These are phyloP conservation scores for Scalopus aquaticus DNA, from an alignment of 2,113 vertebrate genomes.

Conservation along the genomic window DNA sequence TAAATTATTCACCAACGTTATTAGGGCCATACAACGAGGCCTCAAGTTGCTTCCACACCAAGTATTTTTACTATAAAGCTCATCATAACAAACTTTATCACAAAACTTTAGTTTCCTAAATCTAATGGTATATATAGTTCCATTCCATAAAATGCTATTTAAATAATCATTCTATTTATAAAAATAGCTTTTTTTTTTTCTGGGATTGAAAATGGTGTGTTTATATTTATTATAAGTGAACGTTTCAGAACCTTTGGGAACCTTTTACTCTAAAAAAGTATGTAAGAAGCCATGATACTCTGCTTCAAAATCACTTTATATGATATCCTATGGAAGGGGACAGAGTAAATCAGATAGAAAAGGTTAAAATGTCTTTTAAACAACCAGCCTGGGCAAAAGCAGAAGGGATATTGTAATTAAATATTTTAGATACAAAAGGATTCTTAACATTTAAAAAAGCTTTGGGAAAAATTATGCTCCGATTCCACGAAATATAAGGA, in stretches of 20 bases:
- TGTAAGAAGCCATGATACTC: not conserved
- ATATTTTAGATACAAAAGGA: not conserved
- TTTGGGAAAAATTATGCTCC: not conserved
- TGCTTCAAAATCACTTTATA: not conserved
- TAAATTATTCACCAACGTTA: not conserved
- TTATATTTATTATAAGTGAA: not conserved
- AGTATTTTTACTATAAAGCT: not conserved
- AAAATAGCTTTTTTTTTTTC: slow-evolving; percentile 5
- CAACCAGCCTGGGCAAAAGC: not conserved
- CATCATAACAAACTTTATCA: not conserved
- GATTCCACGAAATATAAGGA: not conserved
- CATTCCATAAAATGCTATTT: not conserved
- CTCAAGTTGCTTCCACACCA: not conserved
- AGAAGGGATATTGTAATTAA: not conserved
- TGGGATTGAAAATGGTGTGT: not conserved
- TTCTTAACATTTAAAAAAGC: not conserved
- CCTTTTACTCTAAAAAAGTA: not conserved
- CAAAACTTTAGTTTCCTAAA: not conserved
- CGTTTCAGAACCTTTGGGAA: not conserved
- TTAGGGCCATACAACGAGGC: not conserved
- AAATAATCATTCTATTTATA: not conserved
- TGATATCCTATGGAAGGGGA: rapidly evolving
- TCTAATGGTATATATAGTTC: not conserved
- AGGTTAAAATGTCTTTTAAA: not conserved
- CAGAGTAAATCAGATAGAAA: not conserved